Conservation (phyloP, 1,140 invertebrate genomes). For the Lutraria rhynchaena region DNA sequence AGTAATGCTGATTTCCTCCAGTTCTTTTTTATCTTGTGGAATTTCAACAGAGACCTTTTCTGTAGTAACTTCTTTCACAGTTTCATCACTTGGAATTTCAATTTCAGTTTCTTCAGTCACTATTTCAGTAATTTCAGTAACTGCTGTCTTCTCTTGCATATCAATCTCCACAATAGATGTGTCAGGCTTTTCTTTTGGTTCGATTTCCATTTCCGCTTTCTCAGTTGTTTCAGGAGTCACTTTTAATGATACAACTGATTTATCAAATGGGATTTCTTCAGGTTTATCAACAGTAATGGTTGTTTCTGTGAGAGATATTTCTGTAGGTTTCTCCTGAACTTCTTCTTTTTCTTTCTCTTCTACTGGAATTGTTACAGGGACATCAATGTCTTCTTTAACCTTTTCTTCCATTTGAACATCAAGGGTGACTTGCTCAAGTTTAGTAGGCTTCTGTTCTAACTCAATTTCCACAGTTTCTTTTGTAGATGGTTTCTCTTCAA, state of each 20-base stretch:
- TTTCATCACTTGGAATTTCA: constrained; percentile 50
- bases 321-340: constrained; percentile 2
- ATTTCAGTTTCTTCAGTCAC: constrained; percentile 28
- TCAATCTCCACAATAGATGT: constrained; percentile 11
- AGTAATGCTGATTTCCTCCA: constrained; percentile 44
- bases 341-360: constrained; percentile 7
- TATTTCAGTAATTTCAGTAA: background rate
- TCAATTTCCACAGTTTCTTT: background rate
- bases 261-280: constrained; percentile 7
- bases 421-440: constrained; percentile 6
- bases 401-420: constrained; percentile 35
- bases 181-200: constrained; percentile 29
- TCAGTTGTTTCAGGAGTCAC: background rate
- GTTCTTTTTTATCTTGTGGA: constrained; percentile 26
- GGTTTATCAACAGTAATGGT: constrained; percentile 15
- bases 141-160: constrained; percentile 9
- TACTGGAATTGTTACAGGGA: constrained; percentile 17
- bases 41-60: constrained; percentile 51
- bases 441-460: constrained; percentile 9
- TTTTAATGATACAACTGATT: constrained; percentile 14
- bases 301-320: background rate
- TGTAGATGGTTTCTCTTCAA: constrained; percentile 25
- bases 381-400: background rate
- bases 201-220: constrained; percentile 20
- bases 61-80: constrained; percentile 4